These are phyloP conservation scores for Cerastoderma edule DNA, from an alignment of 2,888 invertebrate species.

Conservation along the genomic window DNA sequence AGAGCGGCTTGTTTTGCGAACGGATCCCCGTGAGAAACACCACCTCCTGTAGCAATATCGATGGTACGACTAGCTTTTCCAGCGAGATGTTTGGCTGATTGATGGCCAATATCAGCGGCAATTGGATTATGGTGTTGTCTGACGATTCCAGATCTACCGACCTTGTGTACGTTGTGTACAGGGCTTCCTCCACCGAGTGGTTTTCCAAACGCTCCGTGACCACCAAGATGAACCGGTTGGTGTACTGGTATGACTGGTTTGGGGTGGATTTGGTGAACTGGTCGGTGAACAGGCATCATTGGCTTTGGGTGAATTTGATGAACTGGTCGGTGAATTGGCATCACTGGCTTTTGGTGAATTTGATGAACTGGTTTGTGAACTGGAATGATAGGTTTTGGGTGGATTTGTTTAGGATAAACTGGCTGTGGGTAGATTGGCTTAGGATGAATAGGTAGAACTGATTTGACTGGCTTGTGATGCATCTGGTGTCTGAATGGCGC, in stretches of 20 bases:
- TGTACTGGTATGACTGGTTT: not conserved
- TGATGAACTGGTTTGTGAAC: slow-evolving; percentile 6
- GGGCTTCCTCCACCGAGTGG: slow-evolving; percentile 19
- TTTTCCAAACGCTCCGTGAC: too few relatives aligned
- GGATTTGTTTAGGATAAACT: not conserved
- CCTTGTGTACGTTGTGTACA: slow-evolving; percentile 43
- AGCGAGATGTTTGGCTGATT: slow-evolving; percentile 33
- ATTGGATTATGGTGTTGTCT: slow-evolving; percentile 34
- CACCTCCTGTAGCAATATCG: slow-evolving; percentile 40
- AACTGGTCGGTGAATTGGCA: too few relatives aligned
- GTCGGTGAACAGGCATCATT: not conserved
- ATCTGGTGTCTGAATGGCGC: too few relatives aligned
- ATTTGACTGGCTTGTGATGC: too few relatives aligned
- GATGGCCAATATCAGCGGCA: slow-evolving; percentile 34
- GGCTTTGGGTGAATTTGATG: not conserved
- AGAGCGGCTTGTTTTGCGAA: slow-evolving; percentile 36
- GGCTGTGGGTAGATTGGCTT: too few relatives aligned
- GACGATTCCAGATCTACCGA: slow-evolving; percentile 33
- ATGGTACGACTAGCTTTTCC: slow-evolving; percentile 26
- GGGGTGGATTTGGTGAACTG: not conserved
- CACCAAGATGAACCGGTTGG: too few relatives aligned
- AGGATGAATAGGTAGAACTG: too few relatives aligned
- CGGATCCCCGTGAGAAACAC: slow-evolving; percentile 33
- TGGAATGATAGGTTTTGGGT: slow-evolving; percentile 7
- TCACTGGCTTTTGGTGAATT: not conserved